These are phyloP conservation scores for Sphinx pinastri DNA, from an alignment of 2,888 invertebrate species.

Conservation along the genomic window DNA sequence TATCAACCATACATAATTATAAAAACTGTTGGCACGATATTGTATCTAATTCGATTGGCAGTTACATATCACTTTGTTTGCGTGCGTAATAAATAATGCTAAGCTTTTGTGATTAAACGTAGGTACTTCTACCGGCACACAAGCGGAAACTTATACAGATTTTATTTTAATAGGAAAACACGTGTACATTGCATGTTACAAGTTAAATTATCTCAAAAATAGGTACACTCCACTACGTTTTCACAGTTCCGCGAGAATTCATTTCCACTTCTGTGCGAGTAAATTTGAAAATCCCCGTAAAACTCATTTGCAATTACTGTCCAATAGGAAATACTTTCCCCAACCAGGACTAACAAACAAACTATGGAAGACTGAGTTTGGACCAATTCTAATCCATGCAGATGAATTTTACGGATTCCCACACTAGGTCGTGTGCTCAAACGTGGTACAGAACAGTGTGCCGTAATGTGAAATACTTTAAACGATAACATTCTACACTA, in stretches of 20 bases:
- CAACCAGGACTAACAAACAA: background rate
- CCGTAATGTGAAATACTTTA: slow-evolving; percentile 4
- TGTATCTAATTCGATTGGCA: slow-evolving; percentile 56
- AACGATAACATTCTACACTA: slow-evolving; percentile 1
- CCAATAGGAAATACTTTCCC: slow-evolving; percentile 5
- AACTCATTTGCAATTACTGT: slow-evolving; percentile 1
- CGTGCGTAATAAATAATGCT: slow-evolving; percentile 39
- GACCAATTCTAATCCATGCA: background rate
- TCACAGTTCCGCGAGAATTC: no score
- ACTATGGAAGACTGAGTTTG: slow-evolving; percentile 10
- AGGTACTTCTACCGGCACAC: background rate
- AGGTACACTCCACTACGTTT: no score
- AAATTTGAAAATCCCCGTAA: background rate
- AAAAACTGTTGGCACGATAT: slow-evolving; percentile 75
- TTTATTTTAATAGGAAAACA: no score
- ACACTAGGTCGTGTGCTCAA: background rate
- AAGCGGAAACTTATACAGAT: background rate
- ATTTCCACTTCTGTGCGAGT: slow-evolving; percentile 1
- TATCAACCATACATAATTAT: slow-evolving; percentile 69
- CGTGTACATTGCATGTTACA: no score
- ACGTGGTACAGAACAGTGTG: slow-evolving; percentile 12
- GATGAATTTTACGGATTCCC: slow-evolving; percentile 11
- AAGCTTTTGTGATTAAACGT: slow-evolving; percentile 50
- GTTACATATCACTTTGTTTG: slow-evolving; percentile 40
- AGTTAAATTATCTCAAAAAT: no score